Conservation (phyloP, 2,797 vertebrate genomes). For the Rhincodon typus region DNA sequence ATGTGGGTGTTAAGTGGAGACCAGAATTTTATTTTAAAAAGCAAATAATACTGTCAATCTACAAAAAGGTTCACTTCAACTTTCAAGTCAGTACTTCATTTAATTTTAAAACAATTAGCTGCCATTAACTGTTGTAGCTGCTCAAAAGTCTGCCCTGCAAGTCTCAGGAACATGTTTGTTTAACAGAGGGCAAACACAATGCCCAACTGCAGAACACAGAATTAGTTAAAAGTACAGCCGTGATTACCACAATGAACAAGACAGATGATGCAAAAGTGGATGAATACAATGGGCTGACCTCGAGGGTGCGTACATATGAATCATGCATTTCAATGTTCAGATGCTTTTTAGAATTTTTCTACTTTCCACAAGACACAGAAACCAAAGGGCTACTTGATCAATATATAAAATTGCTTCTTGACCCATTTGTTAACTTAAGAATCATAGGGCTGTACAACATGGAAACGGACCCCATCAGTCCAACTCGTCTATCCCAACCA, state of each 20-base stretch:
- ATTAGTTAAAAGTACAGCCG: background rate
- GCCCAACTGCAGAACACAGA: background rate
- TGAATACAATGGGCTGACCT: background rate
- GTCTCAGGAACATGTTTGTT: background rate
- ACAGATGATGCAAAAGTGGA: background rate
- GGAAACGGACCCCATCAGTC: no score
- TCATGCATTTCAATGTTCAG: background rate
- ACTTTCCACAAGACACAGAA: background rate
- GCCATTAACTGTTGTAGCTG: background rate
- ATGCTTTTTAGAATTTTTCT: background rate
- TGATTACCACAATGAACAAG: background rate
- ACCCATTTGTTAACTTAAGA: no score
- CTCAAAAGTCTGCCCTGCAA: no score
- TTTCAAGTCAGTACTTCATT: background rate
- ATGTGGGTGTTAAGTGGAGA: background rate
- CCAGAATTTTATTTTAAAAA: slow-evolving; percentile 4
- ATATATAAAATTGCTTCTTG: background rate
- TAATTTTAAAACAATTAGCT: background rate
- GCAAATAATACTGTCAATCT: background rate
- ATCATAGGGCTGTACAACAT: no score
- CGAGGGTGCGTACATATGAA: background rate
- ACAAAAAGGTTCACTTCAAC: background rate
- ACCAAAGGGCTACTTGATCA: background rate
- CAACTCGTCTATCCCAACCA: no score
- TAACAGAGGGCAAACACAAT: background rate